Conservation (phyloP, 2,113 vertebrate species). For the Haemorhous mexicanus region DNA sequence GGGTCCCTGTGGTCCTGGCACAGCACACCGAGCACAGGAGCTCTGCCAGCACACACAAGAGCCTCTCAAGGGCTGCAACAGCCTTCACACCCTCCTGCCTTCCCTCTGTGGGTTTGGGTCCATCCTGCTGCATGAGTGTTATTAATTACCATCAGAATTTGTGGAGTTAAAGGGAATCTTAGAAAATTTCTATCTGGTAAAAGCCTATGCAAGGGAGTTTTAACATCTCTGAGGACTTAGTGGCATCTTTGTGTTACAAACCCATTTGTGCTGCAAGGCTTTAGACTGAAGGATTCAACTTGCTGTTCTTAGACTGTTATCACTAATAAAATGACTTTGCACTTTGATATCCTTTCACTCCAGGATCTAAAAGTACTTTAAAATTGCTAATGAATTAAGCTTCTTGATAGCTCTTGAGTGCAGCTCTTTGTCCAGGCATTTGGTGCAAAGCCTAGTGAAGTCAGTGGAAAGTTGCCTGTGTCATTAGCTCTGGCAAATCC, state of each 20-base stretch:
- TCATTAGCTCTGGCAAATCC: neutral
- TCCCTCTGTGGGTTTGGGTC: neutral
- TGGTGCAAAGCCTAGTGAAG: neutral
- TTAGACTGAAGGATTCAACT: neutral
- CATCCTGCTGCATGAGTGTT: neutral
- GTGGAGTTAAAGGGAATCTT: neutral
- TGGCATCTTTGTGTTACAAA: neutral
- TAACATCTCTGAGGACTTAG: neutral
- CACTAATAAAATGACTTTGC: neutral
- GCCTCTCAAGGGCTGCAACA: rapidly evolving
- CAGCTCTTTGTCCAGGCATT: constrained; percentile 2
- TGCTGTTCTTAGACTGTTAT: neutral
- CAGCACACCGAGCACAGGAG: neutral
- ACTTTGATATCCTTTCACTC: constrained; percentile 25
- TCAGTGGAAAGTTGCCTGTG: neutral
- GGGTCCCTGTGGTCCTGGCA: neutral
- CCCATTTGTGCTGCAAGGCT: neutral
- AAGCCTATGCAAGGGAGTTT: neutral
- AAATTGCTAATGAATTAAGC: constrained; percentile 36
- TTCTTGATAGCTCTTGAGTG: constrained; percentile 16
- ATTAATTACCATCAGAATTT: neutral
- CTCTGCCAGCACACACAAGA: rapidly evolving
- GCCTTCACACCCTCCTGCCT: neutral
- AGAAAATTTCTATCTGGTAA: neutral
- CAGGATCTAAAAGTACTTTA: constrained; percentile 18